phyloP scores from a whole-genome alignment of 2,797 vertebrate species.

The Sciaenops ocellatus region DNA sequence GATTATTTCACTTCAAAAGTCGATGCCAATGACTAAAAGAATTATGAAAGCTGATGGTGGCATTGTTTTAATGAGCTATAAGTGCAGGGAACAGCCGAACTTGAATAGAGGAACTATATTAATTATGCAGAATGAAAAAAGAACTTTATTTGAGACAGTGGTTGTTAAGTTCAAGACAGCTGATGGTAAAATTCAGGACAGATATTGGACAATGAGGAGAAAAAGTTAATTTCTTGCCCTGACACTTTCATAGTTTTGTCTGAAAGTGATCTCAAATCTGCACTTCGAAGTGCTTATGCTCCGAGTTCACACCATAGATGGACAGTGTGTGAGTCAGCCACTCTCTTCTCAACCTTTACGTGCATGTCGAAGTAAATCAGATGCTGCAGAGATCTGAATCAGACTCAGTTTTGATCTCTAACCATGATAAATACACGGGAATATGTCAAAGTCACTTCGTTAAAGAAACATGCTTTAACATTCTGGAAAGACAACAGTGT shows the following conservation, averaged over 20 bases:
- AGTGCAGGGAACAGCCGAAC: too few relatives aligned
- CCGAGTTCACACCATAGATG: not conserved
- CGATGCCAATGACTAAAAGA: too few relatives aligned
- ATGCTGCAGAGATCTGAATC: not conserved
- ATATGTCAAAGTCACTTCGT: constrained; percentile 26
- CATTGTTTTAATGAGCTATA: too few relatives aligned
- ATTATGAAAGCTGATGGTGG: too few relatives aligned
- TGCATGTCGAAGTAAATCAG: not conserved
- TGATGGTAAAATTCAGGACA: too few relatives aligned
- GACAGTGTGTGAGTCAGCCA: not conserved
- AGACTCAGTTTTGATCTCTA: not conserved
- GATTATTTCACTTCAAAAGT: too few relatives aligned
- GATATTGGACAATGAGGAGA: too few relatives aligned
- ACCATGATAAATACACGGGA: constrained; percentile 21
- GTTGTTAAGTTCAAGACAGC: too few relatives aligned
- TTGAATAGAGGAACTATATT: too few relatives aligned
- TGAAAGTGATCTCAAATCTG: constrained; percentile 1
- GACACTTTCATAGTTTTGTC: not conserved
- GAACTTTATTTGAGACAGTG: too few relatives aligned
- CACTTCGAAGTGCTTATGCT: not conserved
- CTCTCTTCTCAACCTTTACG: not conserved
- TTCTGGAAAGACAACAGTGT: not conserved
- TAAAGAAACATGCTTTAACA: not conserved
- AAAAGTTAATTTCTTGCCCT: too few relatives aligned
- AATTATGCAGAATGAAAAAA: too few relatives aligned